A percentile compares a stretch with the other conserved stretches of the same genome.
These are phyloP conservation scores for Hirundo rustica DNA, from an alignment of 2,797 vertebrate genomes.

Conservation along the genomic window DNA sequence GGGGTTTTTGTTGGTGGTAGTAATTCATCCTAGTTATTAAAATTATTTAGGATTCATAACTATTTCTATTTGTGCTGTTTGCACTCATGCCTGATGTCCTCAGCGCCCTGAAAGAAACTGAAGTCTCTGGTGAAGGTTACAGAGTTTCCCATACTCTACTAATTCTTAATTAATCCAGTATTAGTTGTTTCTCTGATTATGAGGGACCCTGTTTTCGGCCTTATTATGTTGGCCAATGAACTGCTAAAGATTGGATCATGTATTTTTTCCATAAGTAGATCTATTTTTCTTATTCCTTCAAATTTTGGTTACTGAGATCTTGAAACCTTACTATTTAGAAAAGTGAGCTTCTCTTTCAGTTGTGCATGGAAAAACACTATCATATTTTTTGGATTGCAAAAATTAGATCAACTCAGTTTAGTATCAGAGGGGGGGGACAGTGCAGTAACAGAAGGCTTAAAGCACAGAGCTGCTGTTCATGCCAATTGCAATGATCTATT, in stretches of 20 bases:
- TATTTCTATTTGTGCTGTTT: background rate
- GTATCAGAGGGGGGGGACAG: background rate
- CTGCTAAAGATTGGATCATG: background rate
- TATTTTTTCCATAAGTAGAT: background rate
- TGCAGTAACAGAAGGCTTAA: background rate
- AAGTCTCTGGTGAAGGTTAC: background rate
- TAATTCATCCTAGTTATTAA: background rate
- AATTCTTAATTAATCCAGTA: background rate
- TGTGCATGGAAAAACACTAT: background rate
- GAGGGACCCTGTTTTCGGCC: background rate
- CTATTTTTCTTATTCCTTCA: background rate
- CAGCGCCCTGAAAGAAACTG: background rate
- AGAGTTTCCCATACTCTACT: background rate
- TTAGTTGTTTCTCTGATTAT: background rate
- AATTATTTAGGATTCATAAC: background rate
- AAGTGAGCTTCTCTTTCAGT: background rate
- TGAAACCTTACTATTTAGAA: background rate
- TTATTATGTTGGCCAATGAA: background rate
- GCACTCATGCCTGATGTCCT: background rate
- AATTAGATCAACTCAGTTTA: background rate
- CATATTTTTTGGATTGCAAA: background rate
- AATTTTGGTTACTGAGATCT: background rate
- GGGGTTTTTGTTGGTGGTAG: background rate
- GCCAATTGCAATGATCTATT: background rate
- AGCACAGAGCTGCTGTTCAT: background rate